phyloP scores from a whole-genome alignment of 2,113 vertebrate genomes.

The Talpa occidentalis region DNA sequence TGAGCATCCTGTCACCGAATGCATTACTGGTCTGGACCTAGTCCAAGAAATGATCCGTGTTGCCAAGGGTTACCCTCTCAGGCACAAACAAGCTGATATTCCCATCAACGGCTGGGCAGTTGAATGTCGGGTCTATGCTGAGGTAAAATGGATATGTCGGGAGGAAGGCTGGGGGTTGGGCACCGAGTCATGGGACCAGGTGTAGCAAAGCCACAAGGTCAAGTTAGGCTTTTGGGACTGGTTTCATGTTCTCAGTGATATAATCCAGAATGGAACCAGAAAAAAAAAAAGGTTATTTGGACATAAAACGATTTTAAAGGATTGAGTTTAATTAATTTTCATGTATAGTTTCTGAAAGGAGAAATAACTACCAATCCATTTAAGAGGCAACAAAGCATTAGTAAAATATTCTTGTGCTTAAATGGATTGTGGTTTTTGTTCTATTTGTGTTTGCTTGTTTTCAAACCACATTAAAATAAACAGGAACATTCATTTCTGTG shows the following conservation, averaged over 20 bases:
- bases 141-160: constrained; percentile 89
- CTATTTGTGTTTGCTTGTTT: constrained; percentile 19
- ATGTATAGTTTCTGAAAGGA: neutral
- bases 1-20: constrained; percentile 99
- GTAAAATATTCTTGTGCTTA: neutral
- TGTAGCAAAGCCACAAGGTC: constrained; percentile 58
- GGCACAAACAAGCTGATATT: constrained; percentile 94
- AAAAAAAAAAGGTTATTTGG: neutral
- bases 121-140: constrained; percentile 99
- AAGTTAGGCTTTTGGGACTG: constrained; percentile 57
- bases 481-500: neutral
- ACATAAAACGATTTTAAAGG: neutral
- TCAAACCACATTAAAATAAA: neutral
- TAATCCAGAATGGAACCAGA: neutral
- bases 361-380: neutral
- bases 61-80: constrained; percentile 96
- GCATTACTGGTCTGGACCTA: constrained; percentile 97
- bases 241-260: neutral
- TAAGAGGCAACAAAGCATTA: neutral
- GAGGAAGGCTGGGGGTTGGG: constrained; percentile 46
- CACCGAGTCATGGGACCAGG: neutral
- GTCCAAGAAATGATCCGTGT: constrained; percentile 99
- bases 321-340: constrained; percentile 10
- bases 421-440: neutral
- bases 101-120: constrained; percentile 98